Conservation (phyloP, 1,140 invertebrate species). For the Brachionus angularis region DNA sequence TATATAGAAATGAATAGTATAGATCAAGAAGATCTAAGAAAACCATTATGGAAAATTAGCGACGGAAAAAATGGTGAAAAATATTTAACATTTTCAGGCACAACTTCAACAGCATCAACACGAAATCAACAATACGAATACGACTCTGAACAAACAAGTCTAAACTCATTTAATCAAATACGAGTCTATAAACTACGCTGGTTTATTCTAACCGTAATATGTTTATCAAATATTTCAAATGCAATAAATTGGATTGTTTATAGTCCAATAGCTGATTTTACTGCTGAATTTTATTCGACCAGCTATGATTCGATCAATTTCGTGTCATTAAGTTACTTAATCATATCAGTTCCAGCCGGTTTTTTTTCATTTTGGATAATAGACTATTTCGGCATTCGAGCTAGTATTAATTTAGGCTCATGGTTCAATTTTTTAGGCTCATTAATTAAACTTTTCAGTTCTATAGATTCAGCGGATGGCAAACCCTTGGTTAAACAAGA, state of each 20-base stretch:
- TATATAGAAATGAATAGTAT: conserved; percentile 33
- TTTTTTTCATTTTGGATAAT: conserved; percentile 59
- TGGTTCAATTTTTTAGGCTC: conserved; percentile 59
- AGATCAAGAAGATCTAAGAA: conserved; percentile 14
- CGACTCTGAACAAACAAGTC: not conserved
- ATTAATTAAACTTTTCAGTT: conserved; percentile 54
- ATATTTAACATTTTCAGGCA: conserved; percentile 28
- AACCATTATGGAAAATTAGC: conserved; percentile 19
- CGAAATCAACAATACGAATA: not conserved
- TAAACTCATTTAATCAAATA: conserved; percentile 45
- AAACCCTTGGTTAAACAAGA: conserved; percentile 18
- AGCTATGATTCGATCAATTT: conserved; percentile 54
- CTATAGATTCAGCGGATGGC: conserved; percentile 47
- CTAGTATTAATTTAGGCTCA: conserved; percentile 56
- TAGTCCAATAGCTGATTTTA: conserved; percentile 59
- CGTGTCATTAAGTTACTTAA: conserved; percentile 58
- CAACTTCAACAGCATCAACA: not conserved
- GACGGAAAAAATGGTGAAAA: conserved; percentile 39
- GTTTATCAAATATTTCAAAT: conserved; percentile 58
- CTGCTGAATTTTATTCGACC: conserved; percentile 54
- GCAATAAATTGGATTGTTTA: conserved; percentile 61
- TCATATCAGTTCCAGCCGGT: conserved; percentile 58
- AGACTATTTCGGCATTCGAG: conserved; percentile 57
- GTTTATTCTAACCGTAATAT: conserved; percentile 56
- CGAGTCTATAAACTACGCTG: conserved; percentile 55